Percentiles rank a stretch among this genome's conserved stretches.
These are phyloP conservation scores for Okapia johnstoni DNA, from an alignment of 2,113 vertebrate species.

Conservation along the genomic window DNA sequence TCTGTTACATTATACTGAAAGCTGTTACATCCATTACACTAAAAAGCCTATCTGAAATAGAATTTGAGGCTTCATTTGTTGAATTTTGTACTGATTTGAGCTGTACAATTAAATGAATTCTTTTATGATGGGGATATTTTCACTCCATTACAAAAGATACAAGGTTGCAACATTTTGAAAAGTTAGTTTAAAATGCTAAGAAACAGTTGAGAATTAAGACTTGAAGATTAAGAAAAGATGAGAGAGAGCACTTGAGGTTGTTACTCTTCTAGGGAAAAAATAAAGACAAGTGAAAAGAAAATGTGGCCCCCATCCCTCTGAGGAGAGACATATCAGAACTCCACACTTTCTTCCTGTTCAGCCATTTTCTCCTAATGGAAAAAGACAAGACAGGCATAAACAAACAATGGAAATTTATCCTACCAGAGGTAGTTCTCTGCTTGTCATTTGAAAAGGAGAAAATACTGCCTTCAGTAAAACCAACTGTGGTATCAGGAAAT, in stretches of 20 bases:
- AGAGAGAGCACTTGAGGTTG: not conserved
- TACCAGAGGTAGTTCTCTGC: not conserved
- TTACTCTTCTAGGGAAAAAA: not conserved
- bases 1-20: not conserved
- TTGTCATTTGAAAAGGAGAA: slow-evolving; percentile 26
- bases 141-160: not conserved
- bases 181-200: slow-evolving; percentile 12
- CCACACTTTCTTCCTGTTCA: not conserved
- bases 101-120: not conserved
- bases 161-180: not conserved
- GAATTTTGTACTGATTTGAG: slow-evolving; percentile 13
- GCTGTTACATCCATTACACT: not conserved
- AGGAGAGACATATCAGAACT: not conserved
- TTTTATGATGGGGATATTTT: not conserved
- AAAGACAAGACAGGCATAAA: not conserved
- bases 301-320: not conserved
- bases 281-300: not conserved
- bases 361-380: not conserved
- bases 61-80: not conserved
- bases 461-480: slow-evolving; percentile 20
- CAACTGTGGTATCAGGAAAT: not conserved
- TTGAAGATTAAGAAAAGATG: not conserved
- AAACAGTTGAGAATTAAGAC: not conserved
- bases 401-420: not conserved
- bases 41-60: not conserved